Evolutionary conservation across 2,888 invertebrate species (phyloP), one percentile per base, ranked within the genome.

Genomic region (Drosophila anomalata): DNA sequence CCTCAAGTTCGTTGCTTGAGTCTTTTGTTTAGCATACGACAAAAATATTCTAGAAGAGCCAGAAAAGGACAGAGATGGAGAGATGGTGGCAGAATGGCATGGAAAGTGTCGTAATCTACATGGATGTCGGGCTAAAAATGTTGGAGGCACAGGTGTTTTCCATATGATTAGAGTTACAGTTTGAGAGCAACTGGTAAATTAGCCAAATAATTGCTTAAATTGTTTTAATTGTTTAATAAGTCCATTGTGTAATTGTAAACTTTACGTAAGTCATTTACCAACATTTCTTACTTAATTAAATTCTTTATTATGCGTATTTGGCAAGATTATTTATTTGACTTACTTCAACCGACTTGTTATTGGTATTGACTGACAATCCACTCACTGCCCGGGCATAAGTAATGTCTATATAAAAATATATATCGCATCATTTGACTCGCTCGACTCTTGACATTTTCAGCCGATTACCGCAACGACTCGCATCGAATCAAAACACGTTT

Each of bases 1-100:
- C 48, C 53, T 50, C 66, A 58, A 77, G 85, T 76, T 87, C 51
- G 85, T 70, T 72, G 73, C 72, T 61, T 63, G 44, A 85, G 68
- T 87, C 82, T 80, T 87, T 87, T 78, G 80, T 82, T 79, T 76
- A 53, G 59, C 79, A 82, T 82, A 82, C 79, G 82, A 76, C 76
- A 74, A 82, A 76, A 77, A 20, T 63, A 29, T 54, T 66, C 66
- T 47, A 33, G 31, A 41, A 61, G 17, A 62, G 44, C 7, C 20
- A 42, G 41, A 42, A 17, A 42, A 20, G 2, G 20, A 20, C 14
- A 61, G 20, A 51, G 50, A 2, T 12, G 9, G 33, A n/a, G 61
- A 14, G 41, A 42, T 17, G 3, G 39, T 7, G 36, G 20, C 17
- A 20, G 47, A 26, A 17, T 56, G 48, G n/a, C 11, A 51, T 51